Conservation (phyloP, 2,888 invertebrate species). For the Sesia bembeciformis region DNA sequence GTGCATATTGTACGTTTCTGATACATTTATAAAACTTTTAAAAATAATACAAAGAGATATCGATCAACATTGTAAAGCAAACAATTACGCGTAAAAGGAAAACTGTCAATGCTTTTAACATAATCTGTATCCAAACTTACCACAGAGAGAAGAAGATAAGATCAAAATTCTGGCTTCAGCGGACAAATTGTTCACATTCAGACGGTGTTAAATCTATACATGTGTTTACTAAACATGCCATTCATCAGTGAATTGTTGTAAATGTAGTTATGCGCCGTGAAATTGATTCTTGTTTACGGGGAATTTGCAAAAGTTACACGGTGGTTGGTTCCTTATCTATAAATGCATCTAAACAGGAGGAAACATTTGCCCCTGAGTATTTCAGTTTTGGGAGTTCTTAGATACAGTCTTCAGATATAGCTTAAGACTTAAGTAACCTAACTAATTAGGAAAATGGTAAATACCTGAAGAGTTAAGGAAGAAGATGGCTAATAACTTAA, state of each 20-base stretch:
- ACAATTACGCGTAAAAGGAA: not conserved
- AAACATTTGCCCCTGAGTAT: too few species aligned
- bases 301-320: slow-evolving; percentile 19
- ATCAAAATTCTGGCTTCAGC: slow-evolving; percentile 50
- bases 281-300: slow-evolving; percentile 45
- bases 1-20: not conserved
- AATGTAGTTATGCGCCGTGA: slow-evolving; percentile 44
- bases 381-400: too few species aligned
- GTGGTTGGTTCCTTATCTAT: slow-evolving; percentile 7
- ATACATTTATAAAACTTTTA: not conserved
- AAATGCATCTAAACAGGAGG: too few species aligned
- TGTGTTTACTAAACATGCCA: slow-evolving; percentile 69
- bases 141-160: slow-evolving; percentile 56
- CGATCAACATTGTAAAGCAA: not conserved
- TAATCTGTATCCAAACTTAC: slow-evolving; percentile 42
- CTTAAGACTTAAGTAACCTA: too few species aligned
- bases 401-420: too few species aligned
- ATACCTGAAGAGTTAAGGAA: too few species aligned
- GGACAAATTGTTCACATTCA: slow-evolving; percentile 57
- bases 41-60: not conserved
- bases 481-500: too few species aligned
- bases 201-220: slow-evolving; percentile 35
- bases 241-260: slow-evolving; percentile 34
- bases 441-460: too few species aligned
- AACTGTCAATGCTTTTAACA: slow-evolving; percentile 24